Base-by-base conservation (phyloP, 2,888 invertebrate species). In the Apodemia hepburni region DNA sequence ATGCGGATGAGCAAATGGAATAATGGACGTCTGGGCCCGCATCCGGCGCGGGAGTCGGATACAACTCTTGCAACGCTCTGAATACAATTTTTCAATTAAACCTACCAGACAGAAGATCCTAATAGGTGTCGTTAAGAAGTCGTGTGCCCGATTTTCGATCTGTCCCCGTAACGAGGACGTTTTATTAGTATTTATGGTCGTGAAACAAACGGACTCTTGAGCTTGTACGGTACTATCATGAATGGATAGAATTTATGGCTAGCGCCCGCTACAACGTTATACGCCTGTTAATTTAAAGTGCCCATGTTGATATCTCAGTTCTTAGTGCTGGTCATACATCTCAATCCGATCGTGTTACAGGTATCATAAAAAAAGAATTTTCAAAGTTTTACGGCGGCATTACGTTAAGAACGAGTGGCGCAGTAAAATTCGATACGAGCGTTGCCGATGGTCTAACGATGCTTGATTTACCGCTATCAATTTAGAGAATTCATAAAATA, bases 31-130 rank as follows among this genome's bases (percentile, higher is more conserved):
- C 90, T 90, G 91, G 84, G 89, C 91, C 91, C 90, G 91, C 91
- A 90, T 91, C 91, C 91, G 90, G 82, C 86, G 84, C 85, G 81
- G 79, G 80, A 84, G 78, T 86, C 87, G 87, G 88, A 87, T 87
- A 85, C 89, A 81, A 86, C 88, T 87, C 89, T 85, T 85, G 88
- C 87, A 87, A 78, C 84, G 85, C 84, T 81, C 85, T 85, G 83
- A 85, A 87, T 89, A 91, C 90, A 91, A 91, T 91, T 91, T 91
- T 91, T 90, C 91, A 90, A 91, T 91, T 91, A 90, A 87, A 88
- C 82, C 84, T 82, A 84, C 87, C 88, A 88, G 90, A 90, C 90
- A 86, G 82, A 88, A 87, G 87, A 88, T 87, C 87, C 85, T 90
- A 91, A 90, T 91, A 89, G 90, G 90, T 90, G 89, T 88, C 87